Conservation (phyloP, 2,888 invertebrate species). For the Lasioglossum pauxillum region DNA sequence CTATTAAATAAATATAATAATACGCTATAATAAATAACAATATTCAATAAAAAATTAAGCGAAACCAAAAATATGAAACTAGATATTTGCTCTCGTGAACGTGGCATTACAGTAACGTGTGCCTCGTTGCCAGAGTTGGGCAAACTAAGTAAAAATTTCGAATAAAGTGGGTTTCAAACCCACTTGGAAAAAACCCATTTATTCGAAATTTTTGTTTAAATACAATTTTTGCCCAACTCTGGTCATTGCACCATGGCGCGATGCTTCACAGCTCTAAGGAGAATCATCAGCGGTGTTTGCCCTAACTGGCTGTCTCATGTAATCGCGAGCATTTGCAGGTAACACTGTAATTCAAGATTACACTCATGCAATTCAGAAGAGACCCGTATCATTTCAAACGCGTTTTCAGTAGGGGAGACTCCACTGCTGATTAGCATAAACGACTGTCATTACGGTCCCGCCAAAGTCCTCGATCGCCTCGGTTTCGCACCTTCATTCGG, state of each 20-base stretch:
- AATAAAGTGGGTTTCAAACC: no score
- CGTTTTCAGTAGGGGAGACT: background rate
- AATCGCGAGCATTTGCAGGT: background rate
- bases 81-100: background rate
- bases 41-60: no score
- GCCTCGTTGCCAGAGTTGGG: conserved; percentile 4
- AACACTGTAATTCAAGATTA: conserved; percentile 2
- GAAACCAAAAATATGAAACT: no score
- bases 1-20: no score
- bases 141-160: no score
- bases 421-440: conserved; percentile 21
- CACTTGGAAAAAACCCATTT: no score
- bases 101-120: background rate
- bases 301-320: background rate
- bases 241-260: conserved; percentile 5
- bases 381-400: background rate
- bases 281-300: background rate
- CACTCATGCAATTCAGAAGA: conserved; percentile 7
- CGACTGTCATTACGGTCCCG: conserved; percentile 24
- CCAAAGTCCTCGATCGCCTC: conserved; percentile 1
- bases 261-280: background rate
- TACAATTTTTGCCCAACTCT: no score
- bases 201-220: no score
- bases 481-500: conserved; percentile 16
- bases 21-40: no score